Evolutionary conservation across 37 sponge, comb jelly and placozoan species (phyloP), one percentile per base, ranked within the genome.

Genomic region (Hexactinellida sp.): DNA sequence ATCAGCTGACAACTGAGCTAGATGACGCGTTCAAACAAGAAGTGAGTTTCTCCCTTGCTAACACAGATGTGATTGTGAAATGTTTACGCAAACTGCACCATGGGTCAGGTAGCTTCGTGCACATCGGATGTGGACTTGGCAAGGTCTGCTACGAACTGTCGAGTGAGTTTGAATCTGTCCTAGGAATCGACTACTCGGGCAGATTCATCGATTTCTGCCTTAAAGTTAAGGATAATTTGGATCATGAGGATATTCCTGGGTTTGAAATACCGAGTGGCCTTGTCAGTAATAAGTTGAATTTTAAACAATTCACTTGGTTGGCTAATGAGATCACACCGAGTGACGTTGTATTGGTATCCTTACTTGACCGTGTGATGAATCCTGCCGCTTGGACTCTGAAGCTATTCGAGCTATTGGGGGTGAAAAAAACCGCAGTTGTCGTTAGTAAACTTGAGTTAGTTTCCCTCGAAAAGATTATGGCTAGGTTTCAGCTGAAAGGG

Each of bases 141-240:
- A 63, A 63, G 28, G 13, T 63, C 76, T 63, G 76, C 30, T 63
- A 25, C 76, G 76, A 63, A 25, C 34, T 63, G 5, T 63, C 76
- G 5, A 7, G 76, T 25, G 76, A 63, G 3, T 63, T 63, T n/a
- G 13, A 23, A 3, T 63, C 76, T 25, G 93, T 94, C 47, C 82
- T 92, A 37, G 95, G 93, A 36, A 84, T 94, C 1, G 95, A 94
- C 76, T 94, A 88, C 83, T 85, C 87, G 87, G 95, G 93, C 16
- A 39, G 93, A 1, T 86, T 92, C 38, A 85, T 92, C 71, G 91
- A 92, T 37, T 84, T 88, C 47, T 91, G 91, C 23, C 63, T 86
- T 52, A 36, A 85, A 36, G 38, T 92, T 10, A 90, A 94, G 39
- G 25, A 3, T 28, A 63, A n/a, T 7, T 63, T 23, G 5, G 13